Base-by-base conservation (phyloP, 2,113 vertebrate genomes). In the Bambusicola thoracicus region DNA sequence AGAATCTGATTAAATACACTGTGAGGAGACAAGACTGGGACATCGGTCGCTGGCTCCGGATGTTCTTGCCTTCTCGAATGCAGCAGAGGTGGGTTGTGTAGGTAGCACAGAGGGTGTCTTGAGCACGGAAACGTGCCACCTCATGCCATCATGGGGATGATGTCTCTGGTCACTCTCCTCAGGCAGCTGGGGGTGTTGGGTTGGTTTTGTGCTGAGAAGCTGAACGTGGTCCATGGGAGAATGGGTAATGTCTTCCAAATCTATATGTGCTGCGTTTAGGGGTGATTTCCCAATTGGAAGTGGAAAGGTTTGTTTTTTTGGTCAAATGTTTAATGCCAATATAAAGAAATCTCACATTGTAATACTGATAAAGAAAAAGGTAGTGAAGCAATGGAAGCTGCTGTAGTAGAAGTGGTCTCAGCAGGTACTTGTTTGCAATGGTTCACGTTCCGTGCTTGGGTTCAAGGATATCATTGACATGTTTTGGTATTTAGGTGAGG, bases 61-160 rank as follows among this genome's bases (percentile, higher is more conserved):
- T 34, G 32, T 10, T 68, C 30, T 25, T 69, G 67, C 30, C 11
- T 24, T 38, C 63, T 77, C 1, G 0, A 27, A 3, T 15, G 1
- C 15, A 12, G 27, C 58, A 66, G 75, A 30, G 81, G 18, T 2
- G 6, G 59, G 41, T 6, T 77, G 48, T 65, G 63, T 48, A 10
- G 4, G 76, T 58, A 29, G 30, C 0, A 1, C 0, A 9, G n/a
- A 29, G 69, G 43, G 11, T 15, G 59, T 44, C 36, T 70, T 8
- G n/a, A 81, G 65, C 59, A 4, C 25, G 41, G 55, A 58, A 67
- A 59, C 2, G 4, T 46, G 68, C 17, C 81, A 21, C 36, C 46
- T 46, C 30, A 2, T 38, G 18, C 48, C 55, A 78, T 43, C 5
- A 1, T 10, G 27, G 36, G 72, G 79, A 70, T 3, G 2, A 17